Evolutionary conservation across 2,888 invertebrate species (phyloP), one percentile per base, ranked within the genome.

Genomic region (Tuta absoluta): DNA sequence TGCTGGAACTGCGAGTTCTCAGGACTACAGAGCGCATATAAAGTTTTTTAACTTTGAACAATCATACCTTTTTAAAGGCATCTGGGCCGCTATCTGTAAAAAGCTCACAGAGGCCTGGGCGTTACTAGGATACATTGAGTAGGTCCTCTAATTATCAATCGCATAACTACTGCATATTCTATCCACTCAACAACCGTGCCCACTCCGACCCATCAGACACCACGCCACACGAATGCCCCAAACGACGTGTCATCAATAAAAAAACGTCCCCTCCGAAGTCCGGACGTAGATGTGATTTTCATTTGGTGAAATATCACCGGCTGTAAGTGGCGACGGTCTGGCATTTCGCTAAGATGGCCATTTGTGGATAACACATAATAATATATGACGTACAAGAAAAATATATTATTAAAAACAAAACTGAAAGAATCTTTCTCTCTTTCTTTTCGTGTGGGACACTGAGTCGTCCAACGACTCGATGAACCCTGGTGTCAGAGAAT

Each of bases 281-380:
- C 28, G n/a, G 8, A 85, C 79, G 75, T 74, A 72, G 69, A 73
- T 69, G 72, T 68, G 73, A 76, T 76, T 78, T 78, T 77, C 78
- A 78, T 75, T 75, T 75, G 76, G 75, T 85, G 86, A 87, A 82
- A 88, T 85, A 88, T 88, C 68, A 79, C 70, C 73, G 69, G 65
- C 78, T 69, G 84, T 85, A 76, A 78, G 67, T 67, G 72, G 66
- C 71, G 71, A 72, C 71, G 70, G 69, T 66, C 66, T 65, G 19
- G n/a, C 14, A 12, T 11, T 57, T 45, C 28, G 17, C 12, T 2
- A 1, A 38, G 38, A 5, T 21, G 58, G 38, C 12, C 58, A 58
- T 37, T 58, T 58, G 58, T 21, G 17, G 17, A 28, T 19, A 53
- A 23, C 14, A 14, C 14, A 19, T 48, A 11, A 28, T 19, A 53